Percentiles rank a stretch among this genome's conserved stretches.
Conservation (phyloP, 2,113 vertebrate genomes). For the Microtus richardsoni region DNA sequence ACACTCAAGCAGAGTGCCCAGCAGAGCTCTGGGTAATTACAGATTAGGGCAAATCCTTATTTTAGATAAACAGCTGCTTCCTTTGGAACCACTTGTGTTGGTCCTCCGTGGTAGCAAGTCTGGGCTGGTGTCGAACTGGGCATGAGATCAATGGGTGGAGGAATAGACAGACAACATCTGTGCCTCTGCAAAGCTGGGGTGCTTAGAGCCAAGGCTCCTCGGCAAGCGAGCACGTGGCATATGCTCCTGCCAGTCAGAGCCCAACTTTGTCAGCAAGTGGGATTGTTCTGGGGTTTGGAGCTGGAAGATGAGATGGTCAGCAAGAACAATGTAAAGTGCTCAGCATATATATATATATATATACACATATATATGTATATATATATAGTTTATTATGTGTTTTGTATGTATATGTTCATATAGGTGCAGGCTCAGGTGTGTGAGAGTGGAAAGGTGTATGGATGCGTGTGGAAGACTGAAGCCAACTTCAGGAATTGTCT, state of each 20-base stretch:
- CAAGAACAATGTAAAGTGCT: neutral
- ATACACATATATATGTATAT: too few relatives aligned
- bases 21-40: neutral
- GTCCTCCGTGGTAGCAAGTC: neutral
- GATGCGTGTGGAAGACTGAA: neutral
- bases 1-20: neutral
- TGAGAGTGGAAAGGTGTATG: neutral
- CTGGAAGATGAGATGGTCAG: neutral
- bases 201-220: neutral
- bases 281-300: neutral
- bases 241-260: neutral
- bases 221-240: neutral
- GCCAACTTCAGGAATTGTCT: neutral
- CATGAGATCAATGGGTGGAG: neutral
- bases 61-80: neutral
- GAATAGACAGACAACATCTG: neutral
- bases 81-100: neutral
- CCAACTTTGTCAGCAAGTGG: fast-evolving
- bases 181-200: neutral
- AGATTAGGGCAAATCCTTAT: neutral
- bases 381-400: neutral
- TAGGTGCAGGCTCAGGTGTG: neutral
- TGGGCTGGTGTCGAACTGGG: neutral
- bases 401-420: neutral
- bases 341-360: neutral